Evolutionary conservation across 2,113 vertebrate genomes (phyloP).

Genomic region (Sylvietta virens): DNA sequence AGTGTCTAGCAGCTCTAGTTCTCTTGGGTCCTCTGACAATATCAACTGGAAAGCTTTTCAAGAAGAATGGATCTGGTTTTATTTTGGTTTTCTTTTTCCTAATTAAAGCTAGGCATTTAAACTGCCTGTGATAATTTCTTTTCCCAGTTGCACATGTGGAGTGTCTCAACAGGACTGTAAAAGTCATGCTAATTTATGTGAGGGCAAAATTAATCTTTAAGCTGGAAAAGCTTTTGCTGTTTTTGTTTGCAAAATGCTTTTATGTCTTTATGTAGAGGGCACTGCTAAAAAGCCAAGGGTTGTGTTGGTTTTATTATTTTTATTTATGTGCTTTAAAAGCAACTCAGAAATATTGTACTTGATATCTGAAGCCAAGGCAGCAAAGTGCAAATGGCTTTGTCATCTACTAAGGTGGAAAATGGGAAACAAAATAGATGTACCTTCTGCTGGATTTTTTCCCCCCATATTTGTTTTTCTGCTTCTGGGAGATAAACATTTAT

Average conservation of each 20-base stretch:
- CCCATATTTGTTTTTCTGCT: background rate
- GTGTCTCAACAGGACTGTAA: slow-evolving; percentile 6
- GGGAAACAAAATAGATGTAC: background rate
- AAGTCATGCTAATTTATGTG: slow-evolving; percentile 28
- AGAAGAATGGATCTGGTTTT: background rate
- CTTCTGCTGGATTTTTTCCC: accelerated
- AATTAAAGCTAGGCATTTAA: background rate
- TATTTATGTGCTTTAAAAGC: slow-evolving; percentile 5
- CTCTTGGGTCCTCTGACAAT: background rate
- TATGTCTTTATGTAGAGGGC: background rate
- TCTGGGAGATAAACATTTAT: background rate
- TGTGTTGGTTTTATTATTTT: slow-evolving; percentile 18
- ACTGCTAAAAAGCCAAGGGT: background rate
- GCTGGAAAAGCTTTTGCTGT: background rate
- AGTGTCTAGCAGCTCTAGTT: background rate
- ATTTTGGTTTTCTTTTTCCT: background rate
- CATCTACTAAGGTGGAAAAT: background rate
- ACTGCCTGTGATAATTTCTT: background rate
- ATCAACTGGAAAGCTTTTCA: background rate
- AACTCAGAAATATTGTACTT: background rate
- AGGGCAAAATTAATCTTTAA: slow-evolving; percentile 12
- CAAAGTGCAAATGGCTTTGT: background rate
- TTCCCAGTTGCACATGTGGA: background rate
- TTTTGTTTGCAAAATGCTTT: slow-evolving; percentile 30
- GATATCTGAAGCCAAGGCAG: background rate